Base-by-base conservation (phyloP, 2,113 vertebrate genomes). In the Centropus unirufus region DNA sequence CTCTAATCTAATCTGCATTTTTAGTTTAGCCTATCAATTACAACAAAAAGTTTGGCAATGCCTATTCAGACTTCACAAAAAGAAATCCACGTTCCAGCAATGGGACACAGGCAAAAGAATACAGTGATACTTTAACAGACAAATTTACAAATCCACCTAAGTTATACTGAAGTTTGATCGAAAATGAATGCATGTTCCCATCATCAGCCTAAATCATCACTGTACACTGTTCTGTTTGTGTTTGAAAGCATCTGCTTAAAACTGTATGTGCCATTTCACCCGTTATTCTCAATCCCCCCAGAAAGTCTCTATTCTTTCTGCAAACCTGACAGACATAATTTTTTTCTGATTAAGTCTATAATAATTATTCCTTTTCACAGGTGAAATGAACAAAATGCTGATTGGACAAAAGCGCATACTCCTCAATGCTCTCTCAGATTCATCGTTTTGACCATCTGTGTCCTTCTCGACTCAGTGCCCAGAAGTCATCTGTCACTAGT, bases 361-460 rank as follows among this genome's bases (percentile, higher is more conserved):
- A 96, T 97, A 98, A 98, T 98, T 98, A 97, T 96, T 95, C 92
- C 89, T 91, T 88, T 84, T 96, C 96, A 49, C 93, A 97, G 96
- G 97, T 97, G 95, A 98, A 96, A 96, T 85, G 67, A 93, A 79
- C 87, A 96, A 97, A 97, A 90, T 89, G 96, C 98, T 98, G 98
- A 99, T 96, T 98, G 97, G 97, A 96, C 97, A 98, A 95, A 96
- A 96, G 92, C 91, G 91, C 36, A 22, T 44, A 73, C 39, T 89
- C 69, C 92, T 79, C 94, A 66, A 7, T 83, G 64, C 93, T 93
- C 93, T 95, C 96, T 76, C 91, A 96, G 98, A 99, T 98, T 98
- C 98, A 98, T 98, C 64, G 97, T 96, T 99, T 98, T 99, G 98
- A 99, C 99, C 99, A 99, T 99, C 99, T 99, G 98, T 98, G 99